These are phyloP conservation scores for Oegoconia quadripuncta DNA, from an alignment of 2,888 invertebrate species.

Conservation along the genomic window DNA sequence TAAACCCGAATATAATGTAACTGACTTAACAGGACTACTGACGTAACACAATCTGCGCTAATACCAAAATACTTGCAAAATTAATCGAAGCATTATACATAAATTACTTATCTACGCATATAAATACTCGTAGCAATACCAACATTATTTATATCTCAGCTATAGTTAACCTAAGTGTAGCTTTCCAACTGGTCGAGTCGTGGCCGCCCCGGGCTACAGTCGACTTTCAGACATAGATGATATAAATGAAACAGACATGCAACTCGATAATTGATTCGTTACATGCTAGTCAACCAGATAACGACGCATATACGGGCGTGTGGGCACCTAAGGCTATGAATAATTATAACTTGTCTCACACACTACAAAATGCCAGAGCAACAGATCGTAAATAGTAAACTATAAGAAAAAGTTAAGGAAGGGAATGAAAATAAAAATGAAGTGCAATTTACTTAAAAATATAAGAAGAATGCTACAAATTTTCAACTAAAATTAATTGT, in stretches of 20 bases:
- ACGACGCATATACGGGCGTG: constrained; percentile 6
- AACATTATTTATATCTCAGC: constrained; percentile 22
- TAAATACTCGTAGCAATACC: constrained; percentile 6
- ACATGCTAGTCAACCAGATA: constrained; percentile 6
- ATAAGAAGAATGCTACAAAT: too few species aligned
- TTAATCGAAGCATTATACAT: background rate
- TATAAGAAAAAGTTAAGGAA: too few species aligned
- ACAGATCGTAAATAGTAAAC: too few species aligned
- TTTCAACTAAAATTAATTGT: too few species aligned
- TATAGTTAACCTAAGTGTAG: constrained; percentile 36
- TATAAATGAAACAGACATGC: constrained; percentile 38
- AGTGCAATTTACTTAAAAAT: too few species aligned
- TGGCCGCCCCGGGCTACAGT: constrained; percentile 52
- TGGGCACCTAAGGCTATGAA: constrained; percentile 7
- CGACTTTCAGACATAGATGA: constrained; percentile 47
- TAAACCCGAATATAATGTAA: too few species aligned
- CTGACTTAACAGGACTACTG: background rate
- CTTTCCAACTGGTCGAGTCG: constrained; percentile 51
- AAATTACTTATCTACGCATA: constrained; percentile 11
- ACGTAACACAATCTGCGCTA: background rate
- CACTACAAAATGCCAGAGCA: too few species aligned
- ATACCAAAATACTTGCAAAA: background rate
- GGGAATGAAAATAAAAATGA: too few species aligned
- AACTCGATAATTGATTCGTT: constrained; percentile 19
- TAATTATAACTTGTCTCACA: constrained; percentile 3